phyloP scores from a whole-genome alignment of 2,113 vertebrate genomes.

The Deroptyus accipitrinus region DNA sequence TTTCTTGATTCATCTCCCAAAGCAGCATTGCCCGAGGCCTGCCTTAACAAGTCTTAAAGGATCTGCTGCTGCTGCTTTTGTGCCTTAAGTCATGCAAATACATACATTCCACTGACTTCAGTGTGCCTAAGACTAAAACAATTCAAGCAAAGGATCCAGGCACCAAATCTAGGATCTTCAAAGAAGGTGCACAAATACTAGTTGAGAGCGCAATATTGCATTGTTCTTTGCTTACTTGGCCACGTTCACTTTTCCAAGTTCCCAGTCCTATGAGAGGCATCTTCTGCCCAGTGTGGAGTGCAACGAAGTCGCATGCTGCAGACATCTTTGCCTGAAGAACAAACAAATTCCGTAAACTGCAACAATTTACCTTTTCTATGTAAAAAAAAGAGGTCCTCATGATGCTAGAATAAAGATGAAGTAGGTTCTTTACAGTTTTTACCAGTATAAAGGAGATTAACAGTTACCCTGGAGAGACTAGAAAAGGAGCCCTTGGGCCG shows the following conservation, averaged over 20 bases:
- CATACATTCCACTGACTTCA: neutral
- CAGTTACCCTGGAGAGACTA: neutral
- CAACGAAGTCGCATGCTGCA: conserved; percentile 72
- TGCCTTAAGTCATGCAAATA: neutral
- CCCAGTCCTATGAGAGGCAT: conserved; percentile 94
- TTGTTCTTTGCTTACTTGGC: conserved; percentile 78
- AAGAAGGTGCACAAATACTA: neutral
- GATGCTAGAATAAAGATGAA: neutral
- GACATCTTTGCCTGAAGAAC: conserved; percentile 73
- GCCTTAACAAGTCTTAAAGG: neutral
- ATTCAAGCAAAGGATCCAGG: neutral
- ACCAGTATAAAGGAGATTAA: neutral
- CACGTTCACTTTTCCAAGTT: conserved; percentile 94
- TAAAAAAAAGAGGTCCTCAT: neutral
- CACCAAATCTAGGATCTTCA: neutral
- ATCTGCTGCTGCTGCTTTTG: neutral
- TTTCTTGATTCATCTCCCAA: neutral
- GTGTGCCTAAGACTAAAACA: neutral
- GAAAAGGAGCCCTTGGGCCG: neutral
- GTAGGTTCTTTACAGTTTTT: neutral
- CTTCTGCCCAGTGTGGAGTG: conserved; percentile 89
- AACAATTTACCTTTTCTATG: neutral
- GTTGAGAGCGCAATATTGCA: neutral
- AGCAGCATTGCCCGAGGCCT: neutral
- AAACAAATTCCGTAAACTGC: neutral